Evolutionary conservation across 2,113 vertebrate genomes (phyloP).

Genomic region (Tupaia tana): DNA sequence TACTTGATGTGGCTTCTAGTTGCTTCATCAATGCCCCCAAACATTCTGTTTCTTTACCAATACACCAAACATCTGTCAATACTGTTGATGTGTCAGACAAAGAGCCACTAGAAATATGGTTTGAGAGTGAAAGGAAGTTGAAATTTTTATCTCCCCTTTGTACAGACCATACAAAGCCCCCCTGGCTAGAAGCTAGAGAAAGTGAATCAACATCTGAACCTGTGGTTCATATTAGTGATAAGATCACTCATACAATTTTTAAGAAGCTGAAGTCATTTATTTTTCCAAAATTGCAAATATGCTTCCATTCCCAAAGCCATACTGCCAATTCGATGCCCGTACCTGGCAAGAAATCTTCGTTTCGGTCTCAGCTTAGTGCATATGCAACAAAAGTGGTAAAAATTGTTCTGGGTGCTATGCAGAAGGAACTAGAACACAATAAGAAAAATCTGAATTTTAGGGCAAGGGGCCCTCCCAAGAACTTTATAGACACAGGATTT

Average conservation of each 20-base stretch:
- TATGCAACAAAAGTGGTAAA: constrained; percentile 56
- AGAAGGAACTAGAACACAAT: background rate
- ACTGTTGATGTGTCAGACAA: background rate
- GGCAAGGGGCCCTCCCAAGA: background rate
- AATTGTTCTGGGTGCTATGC: constrained; percentile 31
- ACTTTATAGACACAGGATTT: background rate
- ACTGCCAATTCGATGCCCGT: background rate
- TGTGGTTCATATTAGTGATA: background rate
- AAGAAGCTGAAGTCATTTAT: constrained; percentile 48
- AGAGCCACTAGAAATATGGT: constrained; percentile 9
- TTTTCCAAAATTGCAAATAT: constrained; percentile 47
- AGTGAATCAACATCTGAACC: background rate
- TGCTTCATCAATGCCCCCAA: background rate
- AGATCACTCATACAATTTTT: constrained; percentile 50
- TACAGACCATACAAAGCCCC: background rate
- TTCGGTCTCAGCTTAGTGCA: background rate
- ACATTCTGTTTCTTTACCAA: background rate
- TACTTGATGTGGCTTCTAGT: constrained; percentile 20
- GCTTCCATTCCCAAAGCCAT: background rate
- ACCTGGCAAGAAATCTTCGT: background rate
- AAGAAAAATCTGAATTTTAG: constrained; percentile 17
- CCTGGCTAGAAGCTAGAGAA: background rate
- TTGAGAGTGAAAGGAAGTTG: constrained; percentile 42
- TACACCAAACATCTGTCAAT: background rate
- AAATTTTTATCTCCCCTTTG: constrained; percentile 27